Base-by-base conservation (phyloP, 2,797 vertebrate genomes). In the Acanthurus leucopareius region DNA sequence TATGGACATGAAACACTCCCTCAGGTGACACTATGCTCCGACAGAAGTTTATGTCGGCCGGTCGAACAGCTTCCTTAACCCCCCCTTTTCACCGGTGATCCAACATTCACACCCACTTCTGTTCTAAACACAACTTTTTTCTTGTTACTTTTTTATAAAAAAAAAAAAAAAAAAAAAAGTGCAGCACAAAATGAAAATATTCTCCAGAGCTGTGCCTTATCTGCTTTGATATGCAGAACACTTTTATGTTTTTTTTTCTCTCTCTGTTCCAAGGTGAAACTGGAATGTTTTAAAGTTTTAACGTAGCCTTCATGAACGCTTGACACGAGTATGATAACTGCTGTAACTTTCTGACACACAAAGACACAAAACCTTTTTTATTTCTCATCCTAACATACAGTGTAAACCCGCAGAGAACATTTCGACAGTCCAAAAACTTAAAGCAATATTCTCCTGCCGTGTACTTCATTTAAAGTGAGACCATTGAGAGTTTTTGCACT, bases 121-220 rank as follows among this genome's bases (percentile, higher is more conserved):
- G 5, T 48, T 49, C 15, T 10, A 14, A 5, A 15, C 35, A 42
- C 17, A 63, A 10, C 8, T 44, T 48, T 48, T 28, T 32, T 25
- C 25, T 5, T 45, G 1, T 22, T 11, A 53, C 48, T 11, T 53
- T 11, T 53, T 42, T 25, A 25, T 25, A 25, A 25, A 25, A 25
- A 25, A 25, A 25, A 25, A 47, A 2, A 22, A 17, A 25, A 40
- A 25, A 25, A 25, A 47, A 2, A 22, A 17, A 25, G 25, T 58
- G 19, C 7, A 57, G 35, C 22, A 32, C 22, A 3, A 4, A 69
- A 28, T 25, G 17, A 42, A 53, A 42, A 44, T 28, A 35, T 20
- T 42, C 32, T 64, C 70, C 76, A 72, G 69, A 67, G n/a, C 69
- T 80, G 88, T 91, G 92, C 92, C 92, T 94, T 91, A 71, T 81